Percentiles rank a stretch among this genome's conserved stretches.
Conservation (phyloP, 2,888 invertebrate species). For the Teleiodes luculella region DNA sequence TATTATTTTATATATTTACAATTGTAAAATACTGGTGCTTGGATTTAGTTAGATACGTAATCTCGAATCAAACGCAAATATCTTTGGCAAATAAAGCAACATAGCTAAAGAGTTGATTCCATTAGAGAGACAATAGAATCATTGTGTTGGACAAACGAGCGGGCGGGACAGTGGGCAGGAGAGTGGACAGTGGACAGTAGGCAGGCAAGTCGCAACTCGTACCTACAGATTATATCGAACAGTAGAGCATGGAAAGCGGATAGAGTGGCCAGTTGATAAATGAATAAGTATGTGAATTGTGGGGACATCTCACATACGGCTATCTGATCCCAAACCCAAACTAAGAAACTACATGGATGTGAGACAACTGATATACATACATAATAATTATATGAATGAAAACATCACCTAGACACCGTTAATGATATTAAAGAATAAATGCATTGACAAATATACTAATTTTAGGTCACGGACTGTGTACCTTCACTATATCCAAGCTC, state of each 20-base stretch:
- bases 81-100: constrained; percentile 13
- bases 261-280: background rate
- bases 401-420: too few species aligned
- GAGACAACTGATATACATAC: too few species aligned
- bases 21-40: too few species aligned
- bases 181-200: background rate
- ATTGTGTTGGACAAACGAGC: background rate
- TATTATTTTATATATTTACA: too few species aligned
- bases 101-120: background rate
- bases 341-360: too few species aligned
- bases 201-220: background rate
- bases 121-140: constrained; percentile 3
- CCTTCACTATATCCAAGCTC: too few species aligned
- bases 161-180: background rate
- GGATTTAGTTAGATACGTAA: background rate
- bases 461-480: too few species aligned
- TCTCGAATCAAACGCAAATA: background rate
- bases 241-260: background rate
- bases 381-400: too few species aligned
- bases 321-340: too few species aligned
- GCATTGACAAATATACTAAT: too few species aligned
- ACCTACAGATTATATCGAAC: background rate
- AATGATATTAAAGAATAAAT: too few species aligned
- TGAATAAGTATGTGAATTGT: background rate
- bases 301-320: too few species aligned